Base-by-base conservation (phyloP, 2,888 invertebrate species). In the Papilio demoleus region DNA sequence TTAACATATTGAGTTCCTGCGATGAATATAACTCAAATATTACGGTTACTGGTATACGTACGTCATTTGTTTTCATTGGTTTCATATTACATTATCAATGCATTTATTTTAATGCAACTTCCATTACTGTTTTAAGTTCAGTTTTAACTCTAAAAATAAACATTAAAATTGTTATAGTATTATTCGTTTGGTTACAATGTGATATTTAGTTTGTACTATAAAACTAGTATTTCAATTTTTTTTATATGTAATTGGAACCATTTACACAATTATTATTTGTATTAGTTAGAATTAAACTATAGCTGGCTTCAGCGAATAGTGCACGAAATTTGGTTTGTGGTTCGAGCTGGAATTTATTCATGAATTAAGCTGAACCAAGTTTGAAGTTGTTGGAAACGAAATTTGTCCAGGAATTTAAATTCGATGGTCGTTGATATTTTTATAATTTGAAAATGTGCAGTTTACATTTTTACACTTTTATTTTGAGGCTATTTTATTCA, bases 331-430 rank as follows among this genome's bases (percentile, higher is more conserved):
- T n/a, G 24, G 27, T 53, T 53, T 53, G 53, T 27, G 27, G 27
- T 53, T n/a, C 14, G 27, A 27, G 14, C 24, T 50, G 4, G n/a
- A 53, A 53, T 53, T n/a, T 53, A 53, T 53, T 24, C 53, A 53
- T 2, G 6, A 53, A 14, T n/a, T 53, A n/a, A 53, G 27, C 53
- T 53, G n/a, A n/a, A n/a, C n/a, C n/a, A n/a, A n/a, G n/a, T n/a
- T n/a, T 27, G 53, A 27, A 53, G 53, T 53, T 53, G 53, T 53
- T 53, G 27, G 27, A 53, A 53, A 27, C 53, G 53, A 50, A 27
- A 24, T 53, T 53, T n/a, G 53, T 24, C 22, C 47, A 11, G 4
- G 12, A 47, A 4, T 47, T 22, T 19, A 22, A 22, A 5, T 47
- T 47, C 22, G n/a, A 47, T 22, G 22, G 14, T 47, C 12, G 11